Percentiles rank a stretch among this genome's conserved stretches.
phyloP scores from a whole-genome alignment of 2,888 invertebrate species.

The Drosophila rellima region DNA sequence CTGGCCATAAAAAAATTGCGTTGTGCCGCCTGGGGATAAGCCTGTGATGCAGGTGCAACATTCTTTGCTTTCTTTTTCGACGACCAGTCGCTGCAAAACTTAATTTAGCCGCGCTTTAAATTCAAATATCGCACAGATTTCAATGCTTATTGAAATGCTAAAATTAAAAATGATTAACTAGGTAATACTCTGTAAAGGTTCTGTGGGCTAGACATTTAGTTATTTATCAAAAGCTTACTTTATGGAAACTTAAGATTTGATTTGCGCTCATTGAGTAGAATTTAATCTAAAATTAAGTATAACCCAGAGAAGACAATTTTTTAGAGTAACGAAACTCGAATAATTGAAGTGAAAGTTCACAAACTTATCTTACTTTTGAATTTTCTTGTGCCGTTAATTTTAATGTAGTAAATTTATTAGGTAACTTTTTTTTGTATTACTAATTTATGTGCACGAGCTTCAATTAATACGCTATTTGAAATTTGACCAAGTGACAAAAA shows the following conservation, averaged over 20 bases:
- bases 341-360: too few species aligned
- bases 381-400: too few species aligned
- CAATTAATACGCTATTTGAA: too few species aligned
- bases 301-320: not conserved
- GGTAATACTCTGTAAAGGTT: conserved; percentile 10
- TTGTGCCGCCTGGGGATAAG: conserved; percentile 40
- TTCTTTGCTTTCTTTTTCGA: not conserved
- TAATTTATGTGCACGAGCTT: too few species aligned
- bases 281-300: too few species aligned
- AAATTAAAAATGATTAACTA: not conserved
- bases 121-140: conserved; percentile 2
- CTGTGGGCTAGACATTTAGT: not conserved
- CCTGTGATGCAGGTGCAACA: conserved; percentile 53
- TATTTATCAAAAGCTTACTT: not conserved
- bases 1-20: conserved; percentile 50
- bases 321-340: too few species aligned
- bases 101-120: conserved; percentile 21
- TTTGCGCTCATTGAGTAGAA: not conserved
- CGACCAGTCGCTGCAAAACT: conserved; percentile 21
- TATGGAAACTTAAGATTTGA: not conserved
- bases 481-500: too few species aligned
- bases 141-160: not conserved
- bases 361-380: too few species aligned
- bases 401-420: too few species aligned
- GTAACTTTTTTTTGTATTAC: too few species aligned